Conservation (phyloP, 2,113 vertebrate species). For the Diadophis punctatus region DNA sequence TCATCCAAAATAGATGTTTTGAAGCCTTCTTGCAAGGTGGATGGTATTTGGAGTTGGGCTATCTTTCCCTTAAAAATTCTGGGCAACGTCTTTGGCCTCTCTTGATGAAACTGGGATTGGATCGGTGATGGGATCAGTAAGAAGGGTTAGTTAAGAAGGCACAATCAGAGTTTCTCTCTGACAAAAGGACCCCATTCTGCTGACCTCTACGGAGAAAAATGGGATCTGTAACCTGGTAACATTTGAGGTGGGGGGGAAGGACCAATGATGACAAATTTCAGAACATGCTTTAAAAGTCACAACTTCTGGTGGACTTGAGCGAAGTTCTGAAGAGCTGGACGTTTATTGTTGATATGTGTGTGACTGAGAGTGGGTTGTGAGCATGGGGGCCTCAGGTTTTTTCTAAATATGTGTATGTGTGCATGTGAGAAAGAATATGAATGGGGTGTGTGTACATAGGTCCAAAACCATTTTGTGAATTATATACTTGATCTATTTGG, state of each 20-base stretch:
- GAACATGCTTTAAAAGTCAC: background rate
- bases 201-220: background rate
- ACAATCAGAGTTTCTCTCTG: background rate
- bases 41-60: background rate
- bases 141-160: background rate
- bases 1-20: background rate
- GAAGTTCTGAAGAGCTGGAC: background rate
- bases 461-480: background rate
- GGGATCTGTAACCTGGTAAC: background rate
- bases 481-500: too few species aligned
- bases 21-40: background rate
- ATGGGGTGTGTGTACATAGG: background rate
- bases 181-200: background rate
- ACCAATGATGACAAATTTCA: background rate
- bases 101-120: background rate
- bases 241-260: background rate
- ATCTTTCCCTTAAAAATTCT: background rate
- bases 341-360: background rate
- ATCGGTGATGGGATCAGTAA: background rate
- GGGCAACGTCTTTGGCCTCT: background rate
- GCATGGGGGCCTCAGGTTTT: background rate
- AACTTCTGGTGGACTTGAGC: background rate
- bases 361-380: background rate
- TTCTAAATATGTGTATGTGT: background rate
- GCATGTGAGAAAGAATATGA: background rate